Evolutionary conservation across 2,113 vertebrate genomes (phyloP).

Genomic region (Heliornis fulica): DNA sequence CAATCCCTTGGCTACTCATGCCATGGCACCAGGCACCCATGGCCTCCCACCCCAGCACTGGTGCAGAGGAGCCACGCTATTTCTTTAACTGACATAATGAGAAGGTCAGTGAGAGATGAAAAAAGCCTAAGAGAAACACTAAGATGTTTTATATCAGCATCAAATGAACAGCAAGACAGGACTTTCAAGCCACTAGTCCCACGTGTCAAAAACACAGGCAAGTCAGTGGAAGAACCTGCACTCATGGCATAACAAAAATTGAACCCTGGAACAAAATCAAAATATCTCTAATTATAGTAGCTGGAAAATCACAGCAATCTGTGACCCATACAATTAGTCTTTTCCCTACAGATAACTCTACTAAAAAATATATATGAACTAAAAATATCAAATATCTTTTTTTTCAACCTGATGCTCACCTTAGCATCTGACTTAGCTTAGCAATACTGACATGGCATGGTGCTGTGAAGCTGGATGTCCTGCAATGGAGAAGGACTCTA

Average conservation of each 20-base stretch:
- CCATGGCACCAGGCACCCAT: rapidly evolving
- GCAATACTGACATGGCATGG: neutral
- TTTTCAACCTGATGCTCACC: neutral
- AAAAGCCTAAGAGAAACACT: neutral
- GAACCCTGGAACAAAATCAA: neutral
- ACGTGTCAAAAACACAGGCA: neutral
- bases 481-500: neutral
- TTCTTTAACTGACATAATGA: neutral
- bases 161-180: neutral
- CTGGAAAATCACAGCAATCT: neutral
- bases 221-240: neutral
- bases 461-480: neutral
- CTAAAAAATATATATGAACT: neutral
- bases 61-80: rapidly evolving
- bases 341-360: neutral
- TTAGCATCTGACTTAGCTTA: neutral
- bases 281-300: neutral
- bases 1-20: rapidly evolving
- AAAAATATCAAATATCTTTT: neutral
- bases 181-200: neutral
- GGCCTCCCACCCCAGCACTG: rapidly evolving
- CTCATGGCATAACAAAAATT: neutral
- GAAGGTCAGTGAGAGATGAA: neutral
- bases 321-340: neutral
- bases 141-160: neutral